Base-by-base conservation (phyloP, 2,888 invertebrate species). In the Ochlodes sylvanus region DNA sequence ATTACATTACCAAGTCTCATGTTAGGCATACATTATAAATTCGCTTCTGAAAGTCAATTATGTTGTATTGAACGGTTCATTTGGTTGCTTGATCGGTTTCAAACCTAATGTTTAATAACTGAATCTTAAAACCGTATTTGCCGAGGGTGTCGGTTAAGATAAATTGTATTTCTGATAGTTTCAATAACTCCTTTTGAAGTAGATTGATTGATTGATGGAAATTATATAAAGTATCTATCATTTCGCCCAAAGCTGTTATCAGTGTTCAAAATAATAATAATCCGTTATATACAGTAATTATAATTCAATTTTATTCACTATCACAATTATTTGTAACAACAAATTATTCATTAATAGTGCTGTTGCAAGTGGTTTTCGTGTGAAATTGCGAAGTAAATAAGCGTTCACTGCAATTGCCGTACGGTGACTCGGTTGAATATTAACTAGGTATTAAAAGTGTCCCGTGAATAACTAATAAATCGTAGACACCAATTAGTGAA, bases 311-410 rank as follows among this genome's bases (percentile, higher is more conserved):
- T 42, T 42, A 42, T 42, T 42, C 42, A 42, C n/a, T 42, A 14
- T 50, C 17, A 19, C 50, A 50, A 10, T 19, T 50, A 19, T 19
- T 38, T 38, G 38, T 38, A 38, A 38, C 38, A 1, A 52, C 50
- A 50, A 50, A 50, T 50, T 50, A 50, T 50, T 19, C n/a, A 65
- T 50, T 66, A 38, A 38, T 38, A 41, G 54, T 52, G 58, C 27
- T 66, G 66, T 60, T 60, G 66, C 66, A 60, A 66, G 14, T 27
- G 42, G 21, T 60, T 58, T 66, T 66, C 58, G 66, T 66, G 52
- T 54, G 66, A 66, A 66, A 52, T 66, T 65, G 64, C 64, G 64
- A 56, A 65, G 38, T 38, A 58, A 41, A 52, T 65, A 60, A 66
- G 21, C 54, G 60, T 55, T 60, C 19, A 66, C 50, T 38, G 57